Evolutionary conservation across 2,888 invertebrate species (phyloP), one percentile per base, ranked within the genome.

Genomic region (Cetonia aurata): DNA sequence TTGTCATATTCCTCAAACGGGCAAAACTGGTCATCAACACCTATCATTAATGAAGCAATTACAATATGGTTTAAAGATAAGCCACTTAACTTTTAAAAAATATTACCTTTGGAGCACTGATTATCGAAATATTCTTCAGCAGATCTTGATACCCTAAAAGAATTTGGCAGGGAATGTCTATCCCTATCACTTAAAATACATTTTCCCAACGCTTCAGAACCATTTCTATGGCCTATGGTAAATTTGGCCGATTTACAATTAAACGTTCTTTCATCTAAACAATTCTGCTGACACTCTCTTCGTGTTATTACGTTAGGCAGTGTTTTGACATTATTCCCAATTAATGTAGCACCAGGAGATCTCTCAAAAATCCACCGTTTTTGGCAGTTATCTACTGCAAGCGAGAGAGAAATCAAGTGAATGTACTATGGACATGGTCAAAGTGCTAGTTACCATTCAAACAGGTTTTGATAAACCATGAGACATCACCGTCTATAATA

Each of bases 61-160:
- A 31, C 19, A 13, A 25, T 25, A 25, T 3, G 25, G n/a, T 66
- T 55, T 42, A 17, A 53, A 70, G 17, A 1, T 37, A 33, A 50
- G 48, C 48, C 17, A 46, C 10, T 55, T 15, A 12, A 10, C 10
- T 50, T 33, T 3, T 25, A 25, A 19, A 17, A 46, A n/a, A 25
- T 46, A 31, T 65, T 72, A 76, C 75, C 76, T 88, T 89, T 89
- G 74, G 88, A 86, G 83, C 96, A 96, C 79, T 94, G 92, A 83
- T 93, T 94, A 82, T 95, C 94, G 77, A 95, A 89, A 82, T 96
- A 96, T 78, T 94, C 92, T 37, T 94, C 92, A 76, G 91, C 89
- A 77, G 89, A 90, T 79, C 90, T 89, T 1, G 93, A 90, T 3
- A 91, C 92, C 48, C 93, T 87, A 83, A 93, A 96, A 2, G 93